Evolutionary conservation across 2,797 vertebrate genomes (phyloP).

Genomic region (Epinephelus coioides): DNA sequence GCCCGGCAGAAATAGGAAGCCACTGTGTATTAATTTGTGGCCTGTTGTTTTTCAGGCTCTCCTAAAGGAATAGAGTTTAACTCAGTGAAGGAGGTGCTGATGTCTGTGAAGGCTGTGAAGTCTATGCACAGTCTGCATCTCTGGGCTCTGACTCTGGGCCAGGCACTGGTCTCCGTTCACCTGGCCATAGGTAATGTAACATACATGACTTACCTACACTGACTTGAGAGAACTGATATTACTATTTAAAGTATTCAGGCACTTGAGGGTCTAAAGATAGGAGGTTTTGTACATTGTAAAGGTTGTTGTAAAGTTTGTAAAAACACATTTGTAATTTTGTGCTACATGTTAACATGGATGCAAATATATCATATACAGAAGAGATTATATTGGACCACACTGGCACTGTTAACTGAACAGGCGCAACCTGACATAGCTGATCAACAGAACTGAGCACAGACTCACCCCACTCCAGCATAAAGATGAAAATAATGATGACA

Average conservation of each 20-base stretch:
- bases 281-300: too few species aligned
- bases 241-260: too few species aligned
- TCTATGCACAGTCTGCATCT: conserved; percentile 91
- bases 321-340: too few species aligned
- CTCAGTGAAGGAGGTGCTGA: conserved; percentile 91
- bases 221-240: too few species aligned
- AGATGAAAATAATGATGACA: background rate
- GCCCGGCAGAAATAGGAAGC: background rate
- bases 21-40: background rate
- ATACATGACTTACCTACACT: background rate
- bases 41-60: conserved; percentile 80
- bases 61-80: conserved; percentile 90
- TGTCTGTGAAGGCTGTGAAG: conserved; percentile 90
- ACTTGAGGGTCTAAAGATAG: too few species aligned
- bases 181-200: conserved; percentile 87
- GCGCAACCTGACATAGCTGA: too few species aligned
- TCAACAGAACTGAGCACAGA: too few species aligned
- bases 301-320: too few species aligned
- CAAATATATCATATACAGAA: too few species aligned
- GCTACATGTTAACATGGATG: too few species aligned
- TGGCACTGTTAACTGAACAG: too few species aligned
- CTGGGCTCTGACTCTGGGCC: conserved; percentile 93
- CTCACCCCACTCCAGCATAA: background rate
- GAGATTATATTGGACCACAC: too few species aligned
- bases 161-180: conserved; percentile 89